Conservation (phyloP, 2,797 vertebrate species). For the Limosa lapponica region DNA sequence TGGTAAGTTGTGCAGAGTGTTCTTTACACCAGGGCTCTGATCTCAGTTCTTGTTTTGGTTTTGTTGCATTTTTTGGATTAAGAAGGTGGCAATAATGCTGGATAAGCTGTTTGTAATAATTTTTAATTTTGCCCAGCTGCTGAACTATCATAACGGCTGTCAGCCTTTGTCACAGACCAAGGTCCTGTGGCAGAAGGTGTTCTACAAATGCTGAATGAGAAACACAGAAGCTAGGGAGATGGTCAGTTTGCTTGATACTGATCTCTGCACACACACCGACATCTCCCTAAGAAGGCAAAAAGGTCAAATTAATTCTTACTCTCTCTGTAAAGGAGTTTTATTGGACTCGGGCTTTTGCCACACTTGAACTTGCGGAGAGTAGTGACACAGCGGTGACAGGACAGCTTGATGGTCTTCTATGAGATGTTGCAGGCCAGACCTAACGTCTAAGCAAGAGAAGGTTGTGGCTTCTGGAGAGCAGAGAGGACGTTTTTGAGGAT, state of each 20-base stretch:
- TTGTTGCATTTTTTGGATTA: background rate
- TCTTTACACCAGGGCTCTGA: background rate
- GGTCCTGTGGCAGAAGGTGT: fast-evolving
- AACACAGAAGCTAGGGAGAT: background rate
- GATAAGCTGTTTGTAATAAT: background rate
- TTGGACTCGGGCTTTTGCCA: background rate
- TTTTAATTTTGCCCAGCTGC: background rate
- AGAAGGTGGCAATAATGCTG: background rate
- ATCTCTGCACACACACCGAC: background rate
- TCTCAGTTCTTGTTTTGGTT: background rate
- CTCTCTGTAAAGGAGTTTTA: background rate
- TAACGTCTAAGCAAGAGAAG: background rate
- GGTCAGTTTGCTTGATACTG: background rate
- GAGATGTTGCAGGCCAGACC: background rate
- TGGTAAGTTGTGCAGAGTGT: background rate
- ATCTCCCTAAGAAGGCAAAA: background rate
- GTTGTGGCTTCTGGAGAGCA: background rate
- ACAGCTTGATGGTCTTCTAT: background rate
- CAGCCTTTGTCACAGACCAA: background rate
- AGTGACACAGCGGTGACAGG: background rate
- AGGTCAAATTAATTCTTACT: background rate
- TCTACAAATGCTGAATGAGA: background rate
- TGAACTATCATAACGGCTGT: background rate
- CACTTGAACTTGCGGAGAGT: background rate
- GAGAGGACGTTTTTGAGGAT: background rate